A percentile compares a stretch with the other conserved stretches of the same genome.
Evolutionary conservation across 2,797 vertebrate genomes (phyloP).

Genomic region (Pagetopsis macropterus): DNA sequence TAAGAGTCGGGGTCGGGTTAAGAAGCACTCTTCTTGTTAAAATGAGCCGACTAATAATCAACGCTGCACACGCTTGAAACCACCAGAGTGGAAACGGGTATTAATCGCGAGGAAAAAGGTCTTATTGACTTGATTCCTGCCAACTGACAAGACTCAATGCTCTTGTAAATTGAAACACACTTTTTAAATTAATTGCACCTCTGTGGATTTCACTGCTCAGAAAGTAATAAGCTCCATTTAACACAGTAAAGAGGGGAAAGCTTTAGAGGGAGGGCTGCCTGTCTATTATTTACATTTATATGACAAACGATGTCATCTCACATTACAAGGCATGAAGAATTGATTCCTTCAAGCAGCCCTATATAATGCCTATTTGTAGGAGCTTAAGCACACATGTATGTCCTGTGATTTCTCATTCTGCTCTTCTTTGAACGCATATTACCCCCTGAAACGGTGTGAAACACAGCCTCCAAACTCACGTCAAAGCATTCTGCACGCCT

Average conservation of each 20-base stretch:
- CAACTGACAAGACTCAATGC: slow-evolving; percentile 24
- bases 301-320: slow-evolving; percentile 42
- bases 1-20: slow-evolving; percentile 9
- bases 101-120: slow-evolving; percentile 28
- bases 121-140: slow-evolving; percentile 37
- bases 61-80: slow-evolving; percentile 3
- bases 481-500: slow-evolving; percentile 50
- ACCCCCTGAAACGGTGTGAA: slow-evolving; percentile 34
- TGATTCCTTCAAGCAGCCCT: slow-evolving; percentile 7
- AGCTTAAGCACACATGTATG: slow-evolving; percentile 16
- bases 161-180: slow-evolving; percentile 53
- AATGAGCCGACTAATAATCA: slow-evolving; percentile 33
- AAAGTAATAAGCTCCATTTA: slow-evolving; percentile 25
- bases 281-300: slow-evolving; percentile 24
- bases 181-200: slow-evolving; percentile 53
- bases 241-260: slow-evolving; percentile 14
- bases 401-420: slow-evolving; percentile 28
- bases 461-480: slow-evolving; percentile 13
- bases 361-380: slow-evolving; percentile 1
- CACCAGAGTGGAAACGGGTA: slow-evolving; percentile 3
- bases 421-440: not conserved
- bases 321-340: slow-evolving; percentile 22
- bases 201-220: slow-evolving; percentile 26
- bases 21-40: slow-evolving; percentile 38
- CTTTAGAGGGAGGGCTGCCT: not conserved